Base-by-base conservation (phyloP, 2,888 invertebrate species). In the Selenia dentaria region DNA sequence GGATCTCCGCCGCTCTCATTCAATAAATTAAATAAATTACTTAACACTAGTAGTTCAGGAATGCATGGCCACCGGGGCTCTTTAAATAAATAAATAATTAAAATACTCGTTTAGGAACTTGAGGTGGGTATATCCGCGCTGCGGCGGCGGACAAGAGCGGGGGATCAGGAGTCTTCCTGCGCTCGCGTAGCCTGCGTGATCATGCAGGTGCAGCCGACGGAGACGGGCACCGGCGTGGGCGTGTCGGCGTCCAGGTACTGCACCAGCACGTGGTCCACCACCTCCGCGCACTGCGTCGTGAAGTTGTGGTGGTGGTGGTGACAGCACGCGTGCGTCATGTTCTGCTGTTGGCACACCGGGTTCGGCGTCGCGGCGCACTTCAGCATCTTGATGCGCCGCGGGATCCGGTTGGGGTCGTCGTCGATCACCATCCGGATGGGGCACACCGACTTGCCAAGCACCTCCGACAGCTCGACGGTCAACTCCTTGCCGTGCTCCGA, bases 121-220 rank as follows among this genome's bases (percentile, higher is more conserved):
- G 35, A 18, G 42, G 39, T 39, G 32, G 48, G 53, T 22, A 50
- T 24, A 28, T 14, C 13, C 14, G 24, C 27, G 4, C 32, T 28
- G 34, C 37, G 37, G 34, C 33, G 43, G 39, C 34, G 53, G 59
- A 57, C 39, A n/a, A n/a, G 46, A 22, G 24, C 70, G 62, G 57
- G 65, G 62, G 59, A 79, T 73, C 64, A 83, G 29, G 43, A 32
- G 54, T 46, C 53, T 58, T 9, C 28, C 27, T 10, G 2, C 8
- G 22, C 22, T 2, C 8, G 14, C 35, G 67, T 55, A 45, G 59
- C 58, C 58, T 70, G 61, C 54, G 68, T 65, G 57, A 86, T 73
- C 67, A 86, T 74, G 76, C 89, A 89, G 26, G 79, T 64, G 82
- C 89, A 89, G 65, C 89, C 89, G 48, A 89, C 86, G 6, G 79